phyloP scores from a whole-genome alignment of 2,113 vertebrate species.

The Oncorhynchus keta region DNA sequence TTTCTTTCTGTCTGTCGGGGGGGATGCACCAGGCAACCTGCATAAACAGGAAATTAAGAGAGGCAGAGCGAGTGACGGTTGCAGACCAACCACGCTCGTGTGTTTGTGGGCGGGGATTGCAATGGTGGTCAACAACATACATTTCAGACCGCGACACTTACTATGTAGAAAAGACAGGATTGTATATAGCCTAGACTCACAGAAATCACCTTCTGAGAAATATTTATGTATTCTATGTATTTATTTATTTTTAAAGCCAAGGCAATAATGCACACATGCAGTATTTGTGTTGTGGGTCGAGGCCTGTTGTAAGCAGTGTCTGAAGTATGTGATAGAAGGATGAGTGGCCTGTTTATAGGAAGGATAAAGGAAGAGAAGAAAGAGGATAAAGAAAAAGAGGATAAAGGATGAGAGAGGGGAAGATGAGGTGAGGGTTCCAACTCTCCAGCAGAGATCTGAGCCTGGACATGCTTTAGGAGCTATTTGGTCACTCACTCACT shows the following conservation, averaged over 20 bases:
- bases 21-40: conserved; percentile 42
- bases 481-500: too few species aligned
- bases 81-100: conserved; percentile 23
- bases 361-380: too few species aligned
- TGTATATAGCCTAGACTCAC: not conserved
- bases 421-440: too few species aligned
- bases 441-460: too few species aligned
- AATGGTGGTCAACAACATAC: not conserved
- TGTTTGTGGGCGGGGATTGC: conserved; percentile 46
- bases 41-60: conserved; percentile 76
- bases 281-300: not conserved
- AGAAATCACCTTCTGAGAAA: too few species aligned
- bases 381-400: too few species aligned
- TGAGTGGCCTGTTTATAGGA: too few species aligned
- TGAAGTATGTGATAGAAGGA: not conserved
- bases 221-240: too few species aligned
- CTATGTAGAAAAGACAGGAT: not conserved
- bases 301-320: not conserved
- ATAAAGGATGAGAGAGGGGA: too few species aligned
- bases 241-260: too few species aligned
- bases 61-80: conserved; percentile 49
- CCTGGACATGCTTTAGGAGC: too few species aligned
- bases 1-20: conserved; percentile 9
- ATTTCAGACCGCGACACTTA: not conserved
- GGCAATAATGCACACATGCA: too few species aligned